Evolutionary conservation across 2,797 vertebrate species (phyloP).

Genomic region (Cuniculus paca): DNA sequence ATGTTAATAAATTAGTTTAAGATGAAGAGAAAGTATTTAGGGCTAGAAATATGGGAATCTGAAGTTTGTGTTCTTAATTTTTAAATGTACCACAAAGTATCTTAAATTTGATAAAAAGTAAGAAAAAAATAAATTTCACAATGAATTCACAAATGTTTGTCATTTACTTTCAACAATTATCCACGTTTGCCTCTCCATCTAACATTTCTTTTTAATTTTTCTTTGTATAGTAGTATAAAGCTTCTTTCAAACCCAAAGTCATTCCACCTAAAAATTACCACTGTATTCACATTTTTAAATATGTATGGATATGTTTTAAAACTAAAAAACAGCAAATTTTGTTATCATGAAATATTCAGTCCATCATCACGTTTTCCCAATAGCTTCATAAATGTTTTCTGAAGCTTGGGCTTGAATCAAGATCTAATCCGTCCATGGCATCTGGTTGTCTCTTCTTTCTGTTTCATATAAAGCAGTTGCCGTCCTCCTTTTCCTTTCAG

Average conservation of each 20-base stretch:
- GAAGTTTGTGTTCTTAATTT: not conserved
- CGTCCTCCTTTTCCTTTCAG: not conserved
- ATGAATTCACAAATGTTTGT: not conserved
- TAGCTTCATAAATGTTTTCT: not conserved
- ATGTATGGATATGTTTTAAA: not conserved
- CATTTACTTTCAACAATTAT: not conserved
- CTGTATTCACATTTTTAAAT: not conserved
- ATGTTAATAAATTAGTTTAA: not conserved
- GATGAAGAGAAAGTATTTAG: not conserved
- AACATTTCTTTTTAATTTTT: not conserved
- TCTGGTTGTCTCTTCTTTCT: not conserved
- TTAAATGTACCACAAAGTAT: not conserved
- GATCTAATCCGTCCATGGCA: not conserved
- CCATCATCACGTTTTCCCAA: not conserved
- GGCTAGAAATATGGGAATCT: not conserved
- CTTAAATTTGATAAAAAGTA: not conserved
- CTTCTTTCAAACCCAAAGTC: not conserved
- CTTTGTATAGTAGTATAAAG: not conserved
- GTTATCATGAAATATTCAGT: not conserved
- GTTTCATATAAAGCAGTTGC: not conserved
- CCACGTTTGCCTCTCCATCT: not conserved
- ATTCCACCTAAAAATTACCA: not conserved
- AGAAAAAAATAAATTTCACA: not conserved
- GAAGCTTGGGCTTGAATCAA: not conserved
- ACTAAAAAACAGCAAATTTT: not conserved